These are phyloP conservation scores for Andrena bicolor DNA, from an alignment of 2,888 invertebrate genomes.

Conservation along the genomic window DNA sequence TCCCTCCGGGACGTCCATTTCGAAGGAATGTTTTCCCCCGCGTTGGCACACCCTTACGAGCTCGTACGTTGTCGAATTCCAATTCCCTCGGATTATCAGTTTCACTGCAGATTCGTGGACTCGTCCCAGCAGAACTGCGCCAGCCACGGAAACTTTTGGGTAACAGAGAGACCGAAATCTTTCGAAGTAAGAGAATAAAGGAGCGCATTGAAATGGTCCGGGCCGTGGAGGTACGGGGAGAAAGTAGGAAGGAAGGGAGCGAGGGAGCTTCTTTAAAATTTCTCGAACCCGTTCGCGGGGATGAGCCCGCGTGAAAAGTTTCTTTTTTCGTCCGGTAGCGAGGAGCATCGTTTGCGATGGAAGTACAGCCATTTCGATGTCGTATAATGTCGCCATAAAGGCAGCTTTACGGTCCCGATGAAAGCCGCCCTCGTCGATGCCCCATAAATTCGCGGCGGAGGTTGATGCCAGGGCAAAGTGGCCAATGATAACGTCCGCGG, in stretches of 20 bases:
- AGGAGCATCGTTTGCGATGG: slow-evolving; percentile 25
- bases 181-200: slow-evolving; percentile 1
- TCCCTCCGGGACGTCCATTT: background rate
- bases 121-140: background rate
- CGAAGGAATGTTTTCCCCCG: slow-evolving; percentile 5
- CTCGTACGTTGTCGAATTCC: background rate
- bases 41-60: background rate
- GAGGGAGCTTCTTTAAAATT: background rate
- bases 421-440: slow-evolving; percentile 55
- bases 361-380: slow-evolving; percentile 36
- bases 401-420: slow-evolving; percentile 54
- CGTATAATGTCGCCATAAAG: slow-evolving; percentile 60
- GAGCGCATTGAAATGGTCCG: background rate
- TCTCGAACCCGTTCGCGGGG: background rate
- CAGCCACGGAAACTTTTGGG: slow-evolving; percentile 2
- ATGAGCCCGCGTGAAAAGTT: background rate
- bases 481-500: slow-evolving; percentile 31
- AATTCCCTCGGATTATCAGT: slow-evolving; percentile 9
- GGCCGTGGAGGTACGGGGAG: too few species aligned
- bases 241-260: background rate
- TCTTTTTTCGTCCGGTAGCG: slow-evolving; percentile 1
- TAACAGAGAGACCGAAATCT: background rate
- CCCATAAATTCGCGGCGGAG: slow-evolving; percentile 51
- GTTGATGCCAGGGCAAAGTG: slow-evolving; percentile 38
- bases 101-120: background rate